These are phyloP conservation scores for Chloropsis hardwickii DNA, from an alignment of 2,113 vertebrate species.

Conservation along the genomic window DNA sequence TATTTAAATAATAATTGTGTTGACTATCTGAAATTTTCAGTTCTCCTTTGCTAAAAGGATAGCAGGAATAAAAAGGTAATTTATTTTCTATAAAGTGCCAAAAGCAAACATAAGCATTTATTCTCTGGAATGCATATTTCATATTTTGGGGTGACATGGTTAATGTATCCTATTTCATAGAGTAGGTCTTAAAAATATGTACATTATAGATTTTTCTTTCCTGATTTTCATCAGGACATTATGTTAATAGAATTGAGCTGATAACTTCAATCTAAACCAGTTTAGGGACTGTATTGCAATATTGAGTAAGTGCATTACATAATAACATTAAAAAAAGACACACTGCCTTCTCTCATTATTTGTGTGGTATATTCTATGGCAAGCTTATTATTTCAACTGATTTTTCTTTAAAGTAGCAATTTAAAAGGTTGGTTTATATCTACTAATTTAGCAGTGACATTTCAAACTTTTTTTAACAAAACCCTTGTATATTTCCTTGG, in stretches of 20 bases:
- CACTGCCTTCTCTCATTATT: not conserved
- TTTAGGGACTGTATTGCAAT: not conserved
- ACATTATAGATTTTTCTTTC: not conserved
- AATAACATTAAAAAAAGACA: not conserved
- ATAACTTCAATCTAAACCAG: not conserved
- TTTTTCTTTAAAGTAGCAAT: not conserved
- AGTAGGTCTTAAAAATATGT: not conserved
- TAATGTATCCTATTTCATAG: not conserved
- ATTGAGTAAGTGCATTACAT: not conserved
- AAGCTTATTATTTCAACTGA: not conserved
- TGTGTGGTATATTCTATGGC: not conserved
- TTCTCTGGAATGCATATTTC: not conserved
- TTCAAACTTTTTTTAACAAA: not conserved
- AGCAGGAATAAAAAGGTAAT: not conserved
- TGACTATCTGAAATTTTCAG: not conserved
- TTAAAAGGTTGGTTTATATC: not conserved
- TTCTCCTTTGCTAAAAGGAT: not conserved
- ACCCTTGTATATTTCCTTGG: not conserved
- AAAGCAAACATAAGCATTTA: not conserved
- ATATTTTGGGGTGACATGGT: not conserved
- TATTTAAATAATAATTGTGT: not conserved
- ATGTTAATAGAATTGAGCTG: not conserved
- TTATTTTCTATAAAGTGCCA: not conserved
- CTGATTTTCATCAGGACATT: not conserved
- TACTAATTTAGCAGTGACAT: not conserved